A percentile compares a stretch with the other conserved stretches of the same genome.
These are phyloP conservation scores for Antheraea yamamai DNA, from an alignment of 2,888 invertebrate genomes.

Conservation along the genomic window DNA sequence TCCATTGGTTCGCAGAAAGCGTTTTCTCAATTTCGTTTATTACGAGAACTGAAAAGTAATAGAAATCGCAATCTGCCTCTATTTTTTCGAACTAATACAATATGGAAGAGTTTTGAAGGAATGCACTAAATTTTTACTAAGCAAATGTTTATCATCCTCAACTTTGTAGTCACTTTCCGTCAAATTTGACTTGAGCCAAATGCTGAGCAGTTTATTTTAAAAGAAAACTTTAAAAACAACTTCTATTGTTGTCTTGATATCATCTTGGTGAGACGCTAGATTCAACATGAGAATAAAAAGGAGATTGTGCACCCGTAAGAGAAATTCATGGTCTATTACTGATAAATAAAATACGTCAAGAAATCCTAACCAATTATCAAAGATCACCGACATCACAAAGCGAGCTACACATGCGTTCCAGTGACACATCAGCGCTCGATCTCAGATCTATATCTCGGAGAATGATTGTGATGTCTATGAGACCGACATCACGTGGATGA, in stretches of 20 bases:
- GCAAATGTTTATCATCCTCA: no score
- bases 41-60: no score
- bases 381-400: slow-evolving; percentile 7
- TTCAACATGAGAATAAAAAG: not conserved
- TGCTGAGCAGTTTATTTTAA: no score
- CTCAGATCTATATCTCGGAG: slow-evolving; percentile 1
- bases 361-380: not conserved
- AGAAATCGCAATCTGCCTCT: no score
- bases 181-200: no score
- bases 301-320: not conserved
- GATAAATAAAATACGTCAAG: not conserved
- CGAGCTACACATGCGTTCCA: not conserved
- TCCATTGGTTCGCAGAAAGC: no score
- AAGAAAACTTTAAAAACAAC: no score
- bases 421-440: not conserved
- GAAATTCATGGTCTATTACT: not conserved
- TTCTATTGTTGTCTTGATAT: not conserved
- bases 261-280: not conserved
- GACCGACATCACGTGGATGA: not conserved
- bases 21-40: no score
- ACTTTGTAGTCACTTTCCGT: no score
- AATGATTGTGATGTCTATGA: slow-evolving; percentile 7
- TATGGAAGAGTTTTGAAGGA: no score
- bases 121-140: no score
- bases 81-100: no score